Evolutionary conservation across 2,113 vertebrate species (phyloP).

Genomic region (Noctilio leporinus): DNA sequence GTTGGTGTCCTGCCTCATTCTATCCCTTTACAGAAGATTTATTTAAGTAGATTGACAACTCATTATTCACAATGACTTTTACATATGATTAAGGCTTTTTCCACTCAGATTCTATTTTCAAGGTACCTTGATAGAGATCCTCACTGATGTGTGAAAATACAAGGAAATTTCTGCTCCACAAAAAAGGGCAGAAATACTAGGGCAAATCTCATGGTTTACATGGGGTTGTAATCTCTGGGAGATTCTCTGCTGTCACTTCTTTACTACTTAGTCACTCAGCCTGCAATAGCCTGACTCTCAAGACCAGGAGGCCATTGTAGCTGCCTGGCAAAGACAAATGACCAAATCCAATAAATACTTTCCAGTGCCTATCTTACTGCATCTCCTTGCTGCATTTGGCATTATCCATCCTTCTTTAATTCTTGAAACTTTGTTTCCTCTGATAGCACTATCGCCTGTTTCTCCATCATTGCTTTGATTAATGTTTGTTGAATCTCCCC

Average conservation of each 20-base stretch:
- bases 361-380: not conserved
- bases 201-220: not conserved
- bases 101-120: conserved; percentile 3
- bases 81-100: conserved; percentile 24
- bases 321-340: not conserved
- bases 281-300: not conserved
- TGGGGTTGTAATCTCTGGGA: not conserved
- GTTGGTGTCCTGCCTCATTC: not conserved
- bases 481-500: not conserved
- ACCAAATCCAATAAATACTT: not conserved
- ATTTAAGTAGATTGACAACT: not conserved
- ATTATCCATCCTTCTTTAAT: not conserved
- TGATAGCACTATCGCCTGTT: not conserved
- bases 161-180: not conserved
- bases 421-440: conserved; percentile 29
- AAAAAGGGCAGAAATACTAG: not conserved
- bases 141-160: not conserved
- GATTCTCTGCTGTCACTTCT: not conserved
- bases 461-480: not conserved
- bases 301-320: not conserved
- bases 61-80: conserved; percentile 1
- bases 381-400: not conserved
- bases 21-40: not conserved
- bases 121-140: not conserved
- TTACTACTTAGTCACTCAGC: not conserved